A percentile compares a stretch with the other conserved stretches of the same genome.
phyloP scores from a whole-genome alignment of 2,113 vertebrate genomes.

The Lichenostomus cassidix region DNA sequence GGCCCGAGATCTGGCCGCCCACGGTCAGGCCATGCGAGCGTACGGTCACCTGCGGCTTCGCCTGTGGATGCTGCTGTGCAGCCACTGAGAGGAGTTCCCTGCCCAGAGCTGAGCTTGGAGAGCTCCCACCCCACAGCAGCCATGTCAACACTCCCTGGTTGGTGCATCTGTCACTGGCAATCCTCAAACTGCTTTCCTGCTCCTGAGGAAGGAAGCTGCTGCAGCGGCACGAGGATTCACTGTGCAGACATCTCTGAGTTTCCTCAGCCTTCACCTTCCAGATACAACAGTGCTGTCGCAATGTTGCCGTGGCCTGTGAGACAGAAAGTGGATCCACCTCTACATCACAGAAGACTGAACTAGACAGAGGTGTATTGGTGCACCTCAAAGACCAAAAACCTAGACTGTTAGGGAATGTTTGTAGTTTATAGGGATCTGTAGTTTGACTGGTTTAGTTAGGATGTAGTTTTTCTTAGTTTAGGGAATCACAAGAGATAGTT shows the following conservation, averaged over 20 bases:
- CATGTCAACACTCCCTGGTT: no score
- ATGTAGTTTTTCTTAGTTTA: background rate
- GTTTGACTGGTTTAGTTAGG: background rate
- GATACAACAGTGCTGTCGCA: rapidly evolving
- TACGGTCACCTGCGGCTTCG: no score
- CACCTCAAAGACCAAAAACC: background rate
- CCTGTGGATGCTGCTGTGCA: no score
- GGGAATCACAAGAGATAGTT: background rate
- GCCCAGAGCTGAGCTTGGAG: no score
- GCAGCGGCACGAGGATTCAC: rapidly evolving
- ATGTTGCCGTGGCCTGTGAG: background rate
- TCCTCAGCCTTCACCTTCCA: background rate
- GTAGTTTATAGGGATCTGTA: background rate
- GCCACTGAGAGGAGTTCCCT: no score
- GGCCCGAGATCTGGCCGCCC: no score
- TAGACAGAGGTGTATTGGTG: no score
- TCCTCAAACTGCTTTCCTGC: background rate
- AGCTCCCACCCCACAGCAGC: no score
- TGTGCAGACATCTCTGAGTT: background rate
- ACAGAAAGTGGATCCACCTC: background rate
- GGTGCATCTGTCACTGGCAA: background rate
- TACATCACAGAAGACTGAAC: background rate
- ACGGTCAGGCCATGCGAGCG: no score
- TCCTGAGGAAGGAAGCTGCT: background rate
- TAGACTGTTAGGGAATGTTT: background rate